phyloP scores from a whole-genome alignment of 2,888 invertebrate genomes.

The Calliscelio sp. region DNA sequence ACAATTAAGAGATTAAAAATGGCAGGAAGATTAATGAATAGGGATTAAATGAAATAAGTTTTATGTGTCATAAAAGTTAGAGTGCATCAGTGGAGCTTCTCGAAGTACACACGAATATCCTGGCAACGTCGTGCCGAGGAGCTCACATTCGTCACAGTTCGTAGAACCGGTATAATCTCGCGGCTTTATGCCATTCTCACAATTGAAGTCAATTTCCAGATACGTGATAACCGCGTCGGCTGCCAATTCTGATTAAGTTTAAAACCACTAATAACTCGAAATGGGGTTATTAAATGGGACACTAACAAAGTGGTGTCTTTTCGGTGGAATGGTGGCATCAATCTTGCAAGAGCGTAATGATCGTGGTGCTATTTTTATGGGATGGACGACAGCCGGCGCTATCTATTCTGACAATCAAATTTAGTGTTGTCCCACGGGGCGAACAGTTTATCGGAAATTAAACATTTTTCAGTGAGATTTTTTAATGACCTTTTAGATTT shows the following conservation, averaged over 20 bases:
- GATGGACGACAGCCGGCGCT: conserved; percentile 26
- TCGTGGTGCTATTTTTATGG: conserved; percentile 27
- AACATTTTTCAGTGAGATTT: conserved; percentile 43
- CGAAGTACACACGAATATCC: conserved; percentile 4
- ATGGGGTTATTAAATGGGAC: conserved; percentile 59
- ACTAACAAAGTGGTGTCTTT: conserved; percentile 52
- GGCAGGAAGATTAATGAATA: not conserved
- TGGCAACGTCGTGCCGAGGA: conserved; percentile 17
- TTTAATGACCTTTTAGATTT: conserved; percentile 32
- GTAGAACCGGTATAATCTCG: conserved; percentile 28
- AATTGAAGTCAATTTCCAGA: conserved; percentile 55
- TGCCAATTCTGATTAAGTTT: conserved; percentile 53
- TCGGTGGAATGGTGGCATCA: conserved; percentile 45
- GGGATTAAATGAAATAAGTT: not conserved
- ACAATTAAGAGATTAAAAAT: not conserved
- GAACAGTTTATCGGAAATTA: conserved; percentile 49
- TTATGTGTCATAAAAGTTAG: not conserved
- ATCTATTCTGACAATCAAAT: conserved; percentile 48
- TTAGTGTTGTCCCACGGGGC: conserved; percentile 29
- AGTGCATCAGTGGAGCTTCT: not conserved
- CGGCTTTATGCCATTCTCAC: conserved; percentile 34
- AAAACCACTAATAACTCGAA: conserved; percentile 52
- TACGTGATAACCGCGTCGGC: conserved; percentile 28
- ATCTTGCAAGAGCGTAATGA: conserved; percentile 42
- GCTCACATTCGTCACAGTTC: conserved; percentile 34